phyloP scores from a whole-genome alignment of 2,888 invertebrate genomes.

The Parnassius mnemosyne region DNA sequence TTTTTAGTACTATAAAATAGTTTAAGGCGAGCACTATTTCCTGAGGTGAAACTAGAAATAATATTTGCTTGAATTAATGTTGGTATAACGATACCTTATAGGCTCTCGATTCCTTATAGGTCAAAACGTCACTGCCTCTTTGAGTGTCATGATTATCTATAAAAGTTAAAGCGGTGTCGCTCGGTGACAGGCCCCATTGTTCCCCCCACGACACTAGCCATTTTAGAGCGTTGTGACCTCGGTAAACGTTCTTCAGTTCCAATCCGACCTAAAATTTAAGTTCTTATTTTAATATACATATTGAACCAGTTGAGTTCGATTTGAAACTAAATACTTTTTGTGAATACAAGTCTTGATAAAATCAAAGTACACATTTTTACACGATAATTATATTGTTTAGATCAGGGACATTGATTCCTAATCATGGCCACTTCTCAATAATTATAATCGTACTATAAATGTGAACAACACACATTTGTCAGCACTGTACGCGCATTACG shows the following conservation, averaged over 20 bases:
- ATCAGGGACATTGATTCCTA: no score
- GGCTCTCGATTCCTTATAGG: constrained; percentile 83
- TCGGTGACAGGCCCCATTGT: constrained; percentile 74
- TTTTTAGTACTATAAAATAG: no score
- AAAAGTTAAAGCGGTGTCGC: constrained; percentile 84
- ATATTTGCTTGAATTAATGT: background rate
- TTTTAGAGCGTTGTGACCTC: constrained; percentile 79
- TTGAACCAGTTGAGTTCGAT: background rate
- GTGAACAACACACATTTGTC: no score
- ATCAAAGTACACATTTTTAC: no score
- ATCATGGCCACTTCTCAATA: no score
- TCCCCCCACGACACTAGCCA: constrained; percentile 67
- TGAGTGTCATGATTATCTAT: constrained; percentile 96
- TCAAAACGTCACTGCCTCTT: constrained; percentile 83
- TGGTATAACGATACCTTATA: constrained; percentile 81
- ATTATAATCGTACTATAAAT: no score
- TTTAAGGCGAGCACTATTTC: no score
- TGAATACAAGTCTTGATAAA: no score
- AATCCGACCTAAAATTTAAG: constrained; percentile 56
- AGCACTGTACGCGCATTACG: no score
- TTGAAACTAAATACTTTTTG: no score
- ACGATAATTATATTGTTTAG: no score
- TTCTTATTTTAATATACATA: background rate
- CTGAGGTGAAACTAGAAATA: no score
- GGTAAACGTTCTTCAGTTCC: constrained; percentile 79